Base-by-base conservation (phyloP, 1,140 invertebrate species). In the Kradibia gibbosae region DNA sequence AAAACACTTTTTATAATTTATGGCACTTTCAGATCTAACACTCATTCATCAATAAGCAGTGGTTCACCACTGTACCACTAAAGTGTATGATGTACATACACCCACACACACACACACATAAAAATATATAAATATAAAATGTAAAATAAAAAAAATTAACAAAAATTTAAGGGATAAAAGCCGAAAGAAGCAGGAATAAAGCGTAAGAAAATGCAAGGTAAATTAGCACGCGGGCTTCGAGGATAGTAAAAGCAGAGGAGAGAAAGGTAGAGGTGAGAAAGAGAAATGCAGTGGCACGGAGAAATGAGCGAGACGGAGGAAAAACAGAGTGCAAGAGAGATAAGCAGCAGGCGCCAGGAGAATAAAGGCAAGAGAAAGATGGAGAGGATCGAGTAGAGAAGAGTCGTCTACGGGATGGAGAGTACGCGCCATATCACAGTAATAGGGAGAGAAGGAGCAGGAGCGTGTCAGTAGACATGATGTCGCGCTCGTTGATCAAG, bases 221-320 rank as follows among this genome's bases (percentile, higher is more conserved):
- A 22, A 73, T 53, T 3, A 34, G 34, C 25, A 62, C 36, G 17
- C 42, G 45, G 25, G 45, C 1, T 10, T 11, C 22, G 34, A 45
- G 34, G 45, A 53, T 11, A 53, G 55, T n/a, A 45, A 45, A 15
- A 42, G n/a, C 48, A 36, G 53, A 48, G 60, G 60, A n/a, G n/a
- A n/a, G 39, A 77, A 42, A 76, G 34, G 22, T n/a, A 55, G n/a
- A n/a, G 20, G 11, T 22, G 28, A 39, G 45, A 75, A 25, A 71
- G 65, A 71, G 57, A 62, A 73, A 72, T 11, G 22, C 4, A 36
- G 11, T 1, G 3, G 45, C 17, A 50, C 17, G 31, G 28, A 31
- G 20, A 53, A 80, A 67, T 76, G 74, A 82, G 75, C 62, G 62
- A 78, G 75, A 82, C 25, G 34, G 42, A 72, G 53, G 62, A 60